A percentile compares a stretch with the other conserved stretches of the same genome.
Evolutionary conservation across 2,888 invertebrate species (phyloP).

Genomic region (Eupithecia vulgata): DNA sequence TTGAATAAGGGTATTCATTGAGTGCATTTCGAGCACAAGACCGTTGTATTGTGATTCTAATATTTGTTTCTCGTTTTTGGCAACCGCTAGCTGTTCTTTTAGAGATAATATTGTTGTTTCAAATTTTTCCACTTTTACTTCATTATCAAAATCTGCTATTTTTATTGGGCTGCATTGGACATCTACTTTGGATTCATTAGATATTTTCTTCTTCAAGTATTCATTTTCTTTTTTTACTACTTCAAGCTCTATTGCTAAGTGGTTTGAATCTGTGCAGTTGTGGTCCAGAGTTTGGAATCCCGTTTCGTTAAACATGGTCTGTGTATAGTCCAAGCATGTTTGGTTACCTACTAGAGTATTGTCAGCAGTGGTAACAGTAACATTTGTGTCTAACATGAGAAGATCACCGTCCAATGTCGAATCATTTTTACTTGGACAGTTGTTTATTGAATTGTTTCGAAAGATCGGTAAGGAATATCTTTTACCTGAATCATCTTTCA

Average conservation of each 20-base stretch:
- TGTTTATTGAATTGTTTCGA: conserved; percentile 55
- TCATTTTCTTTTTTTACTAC: conserved; percentile 60
- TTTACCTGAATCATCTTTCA: conserved; percentile 61
- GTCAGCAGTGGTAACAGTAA: conserved; percentile 69
- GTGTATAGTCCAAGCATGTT: conserved; percentile 69
- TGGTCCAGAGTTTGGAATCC: conserved; percentile 56
- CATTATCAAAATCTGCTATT: conserved; percentile 23
- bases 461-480: conserved; percentile 63
- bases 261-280: conserved; percentile 49
- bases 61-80: conserved; percentile 55
- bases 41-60: conserved; percentile 64
- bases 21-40: conserved; percentile 60
- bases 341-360: conserved; percentile 70
- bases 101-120: conserved; percentile 40
- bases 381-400: conserved; percentile 76
- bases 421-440: conserved; percentile 66
- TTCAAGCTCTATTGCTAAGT: conserved; percentile 48
- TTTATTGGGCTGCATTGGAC: conserved; percentile 57
- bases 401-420: conserved; percentile 74
- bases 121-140: conserved; percentile 47
- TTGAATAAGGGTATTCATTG: conserved; percentile 57
- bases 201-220: conserved; percentile 38
- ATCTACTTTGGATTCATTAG: conserved; percentile 47
- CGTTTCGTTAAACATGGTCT: conserved; percentile 61
- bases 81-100: conserved; percentile 50